These are phyloP conservation scores for Drosophila kikkawai DNA, from an alignment of 1,140 invertebrate genomes.

Conservation along the genomic window DNA sequence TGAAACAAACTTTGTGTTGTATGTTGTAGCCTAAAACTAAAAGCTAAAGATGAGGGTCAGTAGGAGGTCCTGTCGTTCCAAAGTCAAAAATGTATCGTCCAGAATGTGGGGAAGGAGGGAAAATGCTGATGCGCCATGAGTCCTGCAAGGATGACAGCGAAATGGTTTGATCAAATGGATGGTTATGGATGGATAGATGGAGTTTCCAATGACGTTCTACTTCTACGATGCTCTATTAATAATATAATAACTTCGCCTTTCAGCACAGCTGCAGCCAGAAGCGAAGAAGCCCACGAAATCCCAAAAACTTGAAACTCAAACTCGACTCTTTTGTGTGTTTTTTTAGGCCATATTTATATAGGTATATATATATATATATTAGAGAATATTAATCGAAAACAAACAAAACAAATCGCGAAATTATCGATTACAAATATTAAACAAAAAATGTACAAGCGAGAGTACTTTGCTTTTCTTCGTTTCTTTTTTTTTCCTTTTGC, in stretches of 20 bases:
- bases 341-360: slow-evolving; percentile 41
- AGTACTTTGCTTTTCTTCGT: slow-evolving; percentile 16
- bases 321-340: slow-evolving; percentile 15
- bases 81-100: slow-evolving; percentile 10
- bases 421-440: slow-evolving; percentile 38
- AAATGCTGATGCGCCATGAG: slow-evolving; percentile 29
- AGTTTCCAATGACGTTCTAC: slow-evolving; percentile 26
- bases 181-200: slow-evolving; percentile 14
- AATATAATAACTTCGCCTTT: slow-evolving; percentile 18
- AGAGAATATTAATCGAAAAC: slow-evolving; percentile 50
- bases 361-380: slow-evolving; percentile 49
- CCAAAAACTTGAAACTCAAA: slow-evolving; percentile 37
- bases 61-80: slow-evolving; percentile 6
- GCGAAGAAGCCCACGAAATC: slow-evolving; percentile 14
- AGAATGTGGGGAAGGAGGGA: not conserved
- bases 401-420: slow-evolving; percentile 47
- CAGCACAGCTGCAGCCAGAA: slow-evolving; percentile 41
- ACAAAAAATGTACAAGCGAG: slow-evolving; percentile 45
- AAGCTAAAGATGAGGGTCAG: slow-evolving; percentile 44
- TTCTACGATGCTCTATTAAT: slow-evolving; percentile 41
- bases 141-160: slow-evolving; percentile 12
- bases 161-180: slow-evolving; percentile 8
- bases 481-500: not conserved
- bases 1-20: slow-evolving; percentile 35
- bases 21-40: slow-evolving; percentile 52